Evolutionary conservation across 1,140 invertebrate genomes (phyloP).

Genomic region (Carcinoscorpius rotundicauda): DNA sequence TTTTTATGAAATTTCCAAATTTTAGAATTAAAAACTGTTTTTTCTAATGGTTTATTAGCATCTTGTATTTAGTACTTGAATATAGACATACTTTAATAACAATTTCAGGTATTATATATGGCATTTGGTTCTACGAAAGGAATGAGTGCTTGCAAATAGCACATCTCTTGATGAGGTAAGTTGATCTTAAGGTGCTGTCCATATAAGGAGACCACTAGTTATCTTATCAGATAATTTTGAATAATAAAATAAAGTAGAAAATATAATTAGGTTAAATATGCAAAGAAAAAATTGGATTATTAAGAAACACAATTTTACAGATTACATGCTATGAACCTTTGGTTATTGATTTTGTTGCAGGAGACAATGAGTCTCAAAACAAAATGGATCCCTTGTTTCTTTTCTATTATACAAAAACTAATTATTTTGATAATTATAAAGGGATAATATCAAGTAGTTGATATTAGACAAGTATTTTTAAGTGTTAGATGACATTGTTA

Average conservation of each 20-base stretch:
- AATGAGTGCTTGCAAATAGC: constrained; percentile 68
- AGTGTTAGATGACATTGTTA: too few species aligned
- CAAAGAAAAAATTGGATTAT: constrained; percentile 10
- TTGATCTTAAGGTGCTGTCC: background rate
- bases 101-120: constrained; percentile 42
- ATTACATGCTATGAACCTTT: constrained; percentile 31
- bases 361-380: too few species aligned
- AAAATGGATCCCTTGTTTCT: too few species aligned
- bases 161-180: constrained; percentile 32
- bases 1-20: too few species aligned
- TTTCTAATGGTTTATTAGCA: background rate
- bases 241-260: constrained; percentile 27
- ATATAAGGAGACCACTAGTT: background rate
- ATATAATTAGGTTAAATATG: constrained; percentile 17
- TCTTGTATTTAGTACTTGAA: constrained; percentile 4
- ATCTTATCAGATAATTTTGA: constrained; percentile 44
- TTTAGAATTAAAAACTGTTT: too few species aligned
- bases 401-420: too few species aligned
- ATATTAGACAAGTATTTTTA: too few species aligned
- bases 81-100: constrained; percentile 2
- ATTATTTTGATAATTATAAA: too few species aligned
- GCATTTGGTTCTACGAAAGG: constrained; percentile 88
- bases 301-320: background rate
- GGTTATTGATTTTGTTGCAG: background rate
- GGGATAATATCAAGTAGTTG: too few species aligned